Evolutionary conservation across 2,797 vertebrate species (phyloP).

Genomic region (Acanthurus leucopareius): DNA sequence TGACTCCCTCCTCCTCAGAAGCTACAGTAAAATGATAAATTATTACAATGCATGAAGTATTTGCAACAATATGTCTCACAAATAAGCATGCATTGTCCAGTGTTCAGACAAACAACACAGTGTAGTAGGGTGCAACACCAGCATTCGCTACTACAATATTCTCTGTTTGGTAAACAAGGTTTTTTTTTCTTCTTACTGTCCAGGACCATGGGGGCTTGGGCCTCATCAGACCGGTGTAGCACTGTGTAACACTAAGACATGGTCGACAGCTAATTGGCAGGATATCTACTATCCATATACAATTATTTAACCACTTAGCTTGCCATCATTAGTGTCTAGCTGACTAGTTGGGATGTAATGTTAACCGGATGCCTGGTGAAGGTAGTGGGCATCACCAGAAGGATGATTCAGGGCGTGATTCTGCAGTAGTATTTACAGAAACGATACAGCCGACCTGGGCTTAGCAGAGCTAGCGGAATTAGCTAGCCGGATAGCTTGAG

Average conservation of each 20-base stretch:
- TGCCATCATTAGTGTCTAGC: neutral
- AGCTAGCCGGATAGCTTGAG: constrained; percentile 53
- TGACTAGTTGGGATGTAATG: neutral
- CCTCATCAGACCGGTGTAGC: constrained; percentile 40
- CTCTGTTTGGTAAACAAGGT: constrained; percentile 5
- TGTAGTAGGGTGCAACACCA: constrained; percentile 2
- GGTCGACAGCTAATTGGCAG: constrained; percentile 5
- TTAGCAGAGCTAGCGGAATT: constrained; percentile 63
- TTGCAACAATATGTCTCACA: constrained; percentile 13
- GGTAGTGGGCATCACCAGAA: constrained; percentile 17
- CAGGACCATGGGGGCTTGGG: constrained; percentile 44
- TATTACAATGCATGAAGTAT: constrained; percentile 5
- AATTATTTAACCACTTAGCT: neutral
- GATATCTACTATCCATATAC: neutral
- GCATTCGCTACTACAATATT: neutral
- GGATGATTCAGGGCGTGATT: constrained; percentile 68
- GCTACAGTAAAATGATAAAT: constrained; percentile 4
- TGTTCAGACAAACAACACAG: constrained; percentile 8
- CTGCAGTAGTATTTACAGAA: constrained; percentile 50
- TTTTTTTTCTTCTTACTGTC: constrained; percentile 21
- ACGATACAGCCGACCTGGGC: constrained; percentile 40
- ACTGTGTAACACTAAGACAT: neutral
- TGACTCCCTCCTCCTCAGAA: neutral
- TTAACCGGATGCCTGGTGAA: neutral
- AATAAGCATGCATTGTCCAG: neutral